Evolutionary conservation across 2,888 invertebrate genomes (phyloP).

Genomic region (Tillus elongatus): DNA sequence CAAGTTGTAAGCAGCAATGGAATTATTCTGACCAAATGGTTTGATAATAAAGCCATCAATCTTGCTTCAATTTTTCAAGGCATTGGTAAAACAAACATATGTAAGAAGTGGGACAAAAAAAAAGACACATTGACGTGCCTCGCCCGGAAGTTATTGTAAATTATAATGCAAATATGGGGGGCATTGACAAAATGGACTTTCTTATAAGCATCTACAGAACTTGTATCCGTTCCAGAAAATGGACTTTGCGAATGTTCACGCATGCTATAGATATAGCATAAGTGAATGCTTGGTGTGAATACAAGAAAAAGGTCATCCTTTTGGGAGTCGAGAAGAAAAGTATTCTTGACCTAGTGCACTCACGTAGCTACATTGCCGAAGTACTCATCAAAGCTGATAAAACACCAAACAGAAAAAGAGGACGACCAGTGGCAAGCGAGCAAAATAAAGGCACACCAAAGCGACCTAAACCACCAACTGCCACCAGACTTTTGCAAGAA

Average conservation of each 20-base stretch:
- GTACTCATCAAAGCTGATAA: not conserved
- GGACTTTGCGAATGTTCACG: slow-evolving; percentile 16
- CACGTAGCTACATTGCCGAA: slow-evolving; percentile 1
- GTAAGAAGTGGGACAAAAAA: slow-evolving; percentile 3
- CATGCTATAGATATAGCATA: slow-evolving; percentile 20
- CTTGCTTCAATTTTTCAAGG: not conserved
- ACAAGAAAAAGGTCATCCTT: not conserved
- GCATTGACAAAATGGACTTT: slow-evolving; percentile 1
- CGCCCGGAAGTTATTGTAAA: not conserved
- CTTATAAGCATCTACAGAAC: slow-evolving; percentile 8
- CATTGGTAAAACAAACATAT: not conserved
- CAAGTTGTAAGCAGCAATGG: slow-evolving; percentile 2
- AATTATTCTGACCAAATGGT: not conserved
- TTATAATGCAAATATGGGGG: slow-evolving; percentile 2
- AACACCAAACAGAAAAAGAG: slow-evolving; percentile 1
- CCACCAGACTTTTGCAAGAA: slow-evolving; percentile 1
- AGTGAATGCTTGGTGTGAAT: slow-evolving; percentile 18
- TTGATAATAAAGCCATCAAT: not conserved
- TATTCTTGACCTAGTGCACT: slow-evolving; percentile 6
- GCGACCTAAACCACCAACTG: not conserved
- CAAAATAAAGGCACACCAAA: not conserved
- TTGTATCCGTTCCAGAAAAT: slow-evolving; percentile 16
- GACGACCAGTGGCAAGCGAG: not conserved
- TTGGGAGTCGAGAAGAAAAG: not conserved
- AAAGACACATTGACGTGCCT: not conserved